phyloP scores from a whole-genome alignment of 2,888 invertebrate species.

The Habroteleia sp. region DNA sequence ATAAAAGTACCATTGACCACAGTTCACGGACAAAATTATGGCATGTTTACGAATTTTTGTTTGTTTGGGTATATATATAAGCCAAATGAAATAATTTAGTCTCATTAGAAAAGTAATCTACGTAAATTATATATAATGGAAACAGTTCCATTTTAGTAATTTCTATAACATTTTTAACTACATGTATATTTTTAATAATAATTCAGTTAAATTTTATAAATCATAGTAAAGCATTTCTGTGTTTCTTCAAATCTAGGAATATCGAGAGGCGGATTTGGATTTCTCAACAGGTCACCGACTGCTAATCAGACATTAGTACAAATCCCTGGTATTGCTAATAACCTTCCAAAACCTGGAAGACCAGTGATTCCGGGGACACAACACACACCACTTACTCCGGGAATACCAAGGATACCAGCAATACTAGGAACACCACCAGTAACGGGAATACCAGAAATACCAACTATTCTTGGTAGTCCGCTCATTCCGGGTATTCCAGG shows the following conservation, averaged over 20 bases:
- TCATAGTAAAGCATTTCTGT: slow-evolving; percentile 31
- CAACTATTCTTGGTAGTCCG: slow-evolving; percentile 15
- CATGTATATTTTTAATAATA: no score
- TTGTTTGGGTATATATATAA: no score
- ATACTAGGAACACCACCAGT: background rate
- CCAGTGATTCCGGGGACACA: slow-evolving; percentile 67
- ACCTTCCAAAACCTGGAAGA: slow-evolving; percentile 41
- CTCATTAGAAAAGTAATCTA: no score
- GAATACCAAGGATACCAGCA: background rate
- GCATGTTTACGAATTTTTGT: no score
- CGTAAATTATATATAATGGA: no score
- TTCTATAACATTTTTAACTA: no score
- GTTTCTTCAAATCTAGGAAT: slow-evolving; percentile 48
- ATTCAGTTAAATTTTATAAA: no score
- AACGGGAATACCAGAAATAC: slow-evolving; percentile 46
- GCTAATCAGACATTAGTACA: slow-evolving; percentile 41
- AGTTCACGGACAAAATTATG: no score
- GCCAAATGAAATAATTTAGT: no score
- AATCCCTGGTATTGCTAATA: slow-evolving; percentile 39
- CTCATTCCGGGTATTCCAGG: slow-evolving; percentile 2
- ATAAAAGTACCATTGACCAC: no score
- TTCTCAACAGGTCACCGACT: slow-evolving; percentile 45
- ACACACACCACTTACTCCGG: slow-evolving; percentile 25
- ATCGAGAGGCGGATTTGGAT: slow-evolving; percentile 41
- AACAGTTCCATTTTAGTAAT: no score